These are phyloP conservation scores for Salvator merianae DNA, from an alignment of 2,113 vertebrate species.

Conservation along the genomic window DNA sequence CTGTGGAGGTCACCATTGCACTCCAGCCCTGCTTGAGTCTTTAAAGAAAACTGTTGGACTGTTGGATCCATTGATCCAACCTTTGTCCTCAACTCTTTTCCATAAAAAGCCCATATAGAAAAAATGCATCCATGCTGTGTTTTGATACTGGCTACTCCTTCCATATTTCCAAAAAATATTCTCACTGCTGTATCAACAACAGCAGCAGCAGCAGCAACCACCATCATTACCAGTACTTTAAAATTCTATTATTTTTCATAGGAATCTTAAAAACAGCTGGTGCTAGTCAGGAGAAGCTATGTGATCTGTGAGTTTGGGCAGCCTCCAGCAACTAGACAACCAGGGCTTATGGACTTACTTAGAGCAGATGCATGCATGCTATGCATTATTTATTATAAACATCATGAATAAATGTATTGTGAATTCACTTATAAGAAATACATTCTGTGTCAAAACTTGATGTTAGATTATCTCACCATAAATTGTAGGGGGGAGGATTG, in stretches of 20 bases:
- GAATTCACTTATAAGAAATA: background rate
- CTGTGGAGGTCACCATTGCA: too few relatives aligned
- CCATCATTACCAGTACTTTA: background rate
- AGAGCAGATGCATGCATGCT: background rate
- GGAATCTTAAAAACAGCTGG: background rate
- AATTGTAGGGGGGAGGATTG: background rate
- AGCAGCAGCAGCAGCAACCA: too few relatives aligned
- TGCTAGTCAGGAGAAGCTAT: background rate
- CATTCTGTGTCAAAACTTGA: background rate
- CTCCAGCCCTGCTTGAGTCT: too few relatives aligned
- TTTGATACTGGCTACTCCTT: background rate
- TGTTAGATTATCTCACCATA: background rate
- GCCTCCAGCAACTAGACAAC: background rate
- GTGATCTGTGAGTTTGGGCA: background rate
- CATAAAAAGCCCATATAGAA: background rate
- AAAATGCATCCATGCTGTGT: background rate
- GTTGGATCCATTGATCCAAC: too few relatives aligned
- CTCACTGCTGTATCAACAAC: background rate
- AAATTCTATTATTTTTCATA: background rate
- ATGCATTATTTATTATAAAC: background rate
- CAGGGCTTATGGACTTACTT: background rate
- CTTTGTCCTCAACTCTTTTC: background rate
- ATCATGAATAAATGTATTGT: constrained; percentile 7
- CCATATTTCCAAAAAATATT: background rate
- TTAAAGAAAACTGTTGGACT: too few relatives aligned